Evolutionary conservation across 2,888 invertebrate genomes (phyloP), one percentile per base, ranked within the genome.

Genomic region (Drosophila gaucha): DNA sequence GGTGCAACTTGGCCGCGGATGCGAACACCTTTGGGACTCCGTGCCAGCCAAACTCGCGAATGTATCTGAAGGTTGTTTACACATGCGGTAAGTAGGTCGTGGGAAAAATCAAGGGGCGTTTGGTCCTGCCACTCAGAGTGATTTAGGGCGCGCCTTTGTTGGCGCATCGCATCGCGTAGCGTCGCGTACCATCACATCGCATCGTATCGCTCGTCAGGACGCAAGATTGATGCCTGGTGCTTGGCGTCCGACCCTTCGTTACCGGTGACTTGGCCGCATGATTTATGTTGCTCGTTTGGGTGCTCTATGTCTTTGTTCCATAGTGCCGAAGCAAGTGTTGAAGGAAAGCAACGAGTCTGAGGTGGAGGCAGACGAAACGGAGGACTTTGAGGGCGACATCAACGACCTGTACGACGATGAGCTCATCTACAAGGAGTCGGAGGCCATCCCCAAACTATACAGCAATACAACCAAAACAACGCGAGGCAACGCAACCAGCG

Each of bases 41-140:
- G 1, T 97, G 97, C 90, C 95, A 96, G 71, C 94, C 94, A 1
- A 95, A 96, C 83, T 96, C 96, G 86, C 93, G 96, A 88, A 96
- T 96, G 92, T 97, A 97, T 92, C 94, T 97, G 89, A 96, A 96
- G 93, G 96, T 97, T 80, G 96, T 96, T 89, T 96, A 96, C 92
- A 97, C 96, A 55, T 97, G 97, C 90, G 96, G 97, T 97, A 92
- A 95, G 96, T 94, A 52, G 43, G 31, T 60, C 24, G 72, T 58
- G 54, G 49, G 55, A 41, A 56, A 65, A 52, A 55, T 68, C 59
- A 52, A 56, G 57, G 55, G 51, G 65, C 68, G 58, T 39, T 57
- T 50, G 55, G 24, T 51, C 24, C 67, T 63, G 66, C 64, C 66
- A 78, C 66, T 69, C 74, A 65, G 33, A 59, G 55, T 78, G 78